Evolutionary conservation across 2,797 vertebrate genomes (phyloP).

Genomic region (Novumbra hubbsi): DNA sequence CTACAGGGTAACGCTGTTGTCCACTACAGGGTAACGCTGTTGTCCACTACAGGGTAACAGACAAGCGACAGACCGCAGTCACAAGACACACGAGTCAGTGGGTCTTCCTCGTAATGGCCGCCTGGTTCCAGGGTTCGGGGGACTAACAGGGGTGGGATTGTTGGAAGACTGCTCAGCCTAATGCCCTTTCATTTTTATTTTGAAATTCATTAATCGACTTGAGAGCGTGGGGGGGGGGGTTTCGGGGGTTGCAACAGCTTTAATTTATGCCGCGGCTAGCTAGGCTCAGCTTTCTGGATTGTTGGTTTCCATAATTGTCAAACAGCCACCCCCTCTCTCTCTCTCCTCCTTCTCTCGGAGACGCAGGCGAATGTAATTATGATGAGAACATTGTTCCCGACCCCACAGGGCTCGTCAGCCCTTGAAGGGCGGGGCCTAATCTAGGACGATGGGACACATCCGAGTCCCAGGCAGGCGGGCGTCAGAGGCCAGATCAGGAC

Average conservation of each 20-base stretch:
- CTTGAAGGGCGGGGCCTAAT: constrained; percentile 58
- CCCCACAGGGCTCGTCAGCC: constrained; percentile 58
- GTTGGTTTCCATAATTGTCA: constrained; percentile 93
- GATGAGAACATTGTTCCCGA: constrained; percentile 66
- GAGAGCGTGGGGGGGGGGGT: constrained; percentile 29
- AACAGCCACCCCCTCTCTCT: constrained; percentile 52
- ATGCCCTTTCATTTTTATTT: constrained; percentile 72
- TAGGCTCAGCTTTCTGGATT: constrained; percentile 85
- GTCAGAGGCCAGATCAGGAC: not conserved
- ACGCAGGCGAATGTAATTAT: constrained; percentile 72
- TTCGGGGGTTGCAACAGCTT: constrained; percentile 58
- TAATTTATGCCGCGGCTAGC: constrained; percentile 82
- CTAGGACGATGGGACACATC: constrained; percentile 26
- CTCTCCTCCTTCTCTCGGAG: constrained; percentile 26
- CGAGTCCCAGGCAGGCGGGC: not conserved
- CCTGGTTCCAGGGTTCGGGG: constrained; percentile 29
- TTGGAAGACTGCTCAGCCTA: constrained; percentile 54
- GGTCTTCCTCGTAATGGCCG: constrained; percentile 21
- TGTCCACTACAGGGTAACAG: not conserved
- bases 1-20: not conserved
- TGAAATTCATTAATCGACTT: constrained; percentile 72
- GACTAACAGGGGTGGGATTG: constrained; percentile 5
- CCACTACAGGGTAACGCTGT: not conserved
- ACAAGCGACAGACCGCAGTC: not conserved
- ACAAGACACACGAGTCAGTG: constrained; percentile 10